Evolutionary conservation across 2,888 invertebrate species (phyloP).

Genomic region (Microctonus hyperodae): DNA sequence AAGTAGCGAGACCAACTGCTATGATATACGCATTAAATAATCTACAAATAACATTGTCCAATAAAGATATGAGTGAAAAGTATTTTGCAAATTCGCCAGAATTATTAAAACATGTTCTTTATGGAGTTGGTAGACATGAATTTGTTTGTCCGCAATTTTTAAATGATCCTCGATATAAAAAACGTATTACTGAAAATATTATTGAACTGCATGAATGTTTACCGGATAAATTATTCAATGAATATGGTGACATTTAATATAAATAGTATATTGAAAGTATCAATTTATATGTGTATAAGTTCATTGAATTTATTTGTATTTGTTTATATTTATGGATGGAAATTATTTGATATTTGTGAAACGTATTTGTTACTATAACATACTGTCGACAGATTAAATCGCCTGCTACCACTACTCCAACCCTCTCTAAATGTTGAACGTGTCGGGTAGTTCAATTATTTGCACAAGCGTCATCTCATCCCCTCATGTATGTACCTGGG

Average conservation of each 20-base stretch:
- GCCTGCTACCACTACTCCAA: neutral
- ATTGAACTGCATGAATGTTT: conserved; percentile 41
- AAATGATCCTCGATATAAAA: conserved; percentile 26
- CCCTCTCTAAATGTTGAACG: neutral
- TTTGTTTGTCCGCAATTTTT: conserved; percentile 37
- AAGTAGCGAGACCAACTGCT: conserved; percentile 4
- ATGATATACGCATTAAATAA: conserved; percentile 33
- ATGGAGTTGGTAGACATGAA: conserved; percentile 28
- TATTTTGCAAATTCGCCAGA: conserved; percentile 36
- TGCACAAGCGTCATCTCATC: neutral
- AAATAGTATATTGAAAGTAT: neutral
- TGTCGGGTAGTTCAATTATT: conserved; percentile 5
- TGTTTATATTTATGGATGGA: neutral
- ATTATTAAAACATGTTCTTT: conserved; percentile 32
- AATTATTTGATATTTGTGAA: neutral
- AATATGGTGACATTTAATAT: neutral
- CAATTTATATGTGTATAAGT: neutral
- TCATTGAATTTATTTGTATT: neutral
- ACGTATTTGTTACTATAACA: conserved; percentile 4
- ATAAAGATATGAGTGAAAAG: conserved; percentile 17
- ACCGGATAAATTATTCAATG: conserved; percentile 26
- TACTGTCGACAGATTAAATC: conserved; percentile 9
- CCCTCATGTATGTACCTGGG: neutral
- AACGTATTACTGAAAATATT: conserved; percentile 28
- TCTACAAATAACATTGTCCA: conserved; percentile 43